Percentiles rank a stretch among this genome's conserved stretches.
phyloP scores from a whole-genome alignment of 1,140 invertebrate species.

The Uloborus diversus region DNA sequence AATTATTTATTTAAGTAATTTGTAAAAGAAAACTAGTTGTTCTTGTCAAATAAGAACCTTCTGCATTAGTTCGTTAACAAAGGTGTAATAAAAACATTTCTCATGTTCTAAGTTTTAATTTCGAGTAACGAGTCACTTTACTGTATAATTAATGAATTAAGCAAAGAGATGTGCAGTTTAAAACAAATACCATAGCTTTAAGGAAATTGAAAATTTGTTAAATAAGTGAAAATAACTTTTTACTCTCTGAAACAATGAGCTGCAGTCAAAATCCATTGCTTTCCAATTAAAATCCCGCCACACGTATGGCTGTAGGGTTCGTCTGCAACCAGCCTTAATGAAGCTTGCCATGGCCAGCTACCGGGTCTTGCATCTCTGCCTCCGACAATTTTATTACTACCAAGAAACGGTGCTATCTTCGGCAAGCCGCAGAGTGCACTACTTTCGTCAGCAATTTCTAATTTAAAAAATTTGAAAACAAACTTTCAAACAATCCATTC shows the following conservation, averaged over 20 bases:
- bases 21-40: too few species aligned
- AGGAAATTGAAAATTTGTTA: neutral
- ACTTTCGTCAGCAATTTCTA: neutral
- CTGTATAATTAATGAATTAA: too few species aligned
- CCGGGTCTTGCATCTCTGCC: conserved; percentile 45
- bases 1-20: too few species aligned
- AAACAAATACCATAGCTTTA: neutral
- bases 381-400: conserved; percentile 47
- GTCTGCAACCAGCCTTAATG: conserved; percentile 20
- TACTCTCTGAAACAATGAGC: conserved; percentile 64
- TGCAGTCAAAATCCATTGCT: conserved; percentile 66
- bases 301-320: conserved; percentile 63
- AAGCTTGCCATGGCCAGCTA: conserved; percentile 57
- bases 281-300: conserved; percentile 65
- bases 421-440: conserved; percentile 32
- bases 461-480: too few species aligned
- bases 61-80: too few species aligned
- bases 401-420: conserved; percentile 1
- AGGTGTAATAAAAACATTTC: too few species aligned
- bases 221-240: neutral
- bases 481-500: too few species aligned
- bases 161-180: neutral
- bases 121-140: too few species aligned
- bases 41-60: too few species aligned
- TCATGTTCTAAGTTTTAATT: too few species aligned